Evolutionary conservation across 2,113 vertebrate genomes (phyloP), one percentile per base, ranked within the genome.

Genomic region (Excalfactoria chinensis): DNA sequence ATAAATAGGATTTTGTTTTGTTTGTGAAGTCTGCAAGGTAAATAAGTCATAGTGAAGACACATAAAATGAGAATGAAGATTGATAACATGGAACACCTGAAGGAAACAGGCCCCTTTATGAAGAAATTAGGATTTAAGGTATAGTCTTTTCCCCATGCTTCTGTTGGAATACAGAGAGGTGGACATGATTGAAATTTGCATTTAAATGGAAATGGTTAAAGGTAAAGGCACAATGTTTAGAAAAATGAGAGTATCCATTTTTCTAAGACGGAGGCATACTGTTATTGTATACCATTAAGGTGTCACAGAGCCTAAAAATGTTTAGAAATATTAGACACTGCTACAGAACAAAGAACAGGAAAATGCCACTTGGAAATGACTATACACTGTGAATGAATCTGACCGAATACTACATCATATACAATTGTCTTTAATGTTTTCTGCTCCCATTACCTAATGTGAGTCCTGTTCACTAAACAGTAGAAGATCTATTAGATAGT

Each of bases 151-250:
- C 86, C 34, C 6, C 22, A 21, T 10, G 58, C 72, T 95, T 93
- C 20, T n/a, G 73, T 74, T 94, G 94, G 87, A 97, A 95, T 91
- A 96, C 93, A 96, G 96, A 97, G 96, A 95, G 93, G 95, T 98
- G 97, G 97, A 97, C 97, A 97, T 97, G 97, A 97, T 97, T 98
- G 97, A 98, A 97, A 98, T 98, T 98, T 98, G 97, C 97, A 98
- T 98, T 98, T 98, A 98, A 98, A 98, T 98, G 93, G 97, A 98
- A 98, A 97, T 95, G 97, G 97, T 97, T 97, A 97, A 97, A 98
- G 97, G 97, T 96, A 98, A 98, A 97, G 97, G 88, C 95, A 95
- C 93, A 94, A 88, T 95, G 97, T 98, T 98, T 97, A 98, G 96
- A 97, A 97, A 98, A 98, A 98, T 98, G 96, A 98, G 97, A 97